Evolutionary conservation across 2,113 vertebrate species (phyloP).

Genomic region (Nibea albiflora): DNA sequence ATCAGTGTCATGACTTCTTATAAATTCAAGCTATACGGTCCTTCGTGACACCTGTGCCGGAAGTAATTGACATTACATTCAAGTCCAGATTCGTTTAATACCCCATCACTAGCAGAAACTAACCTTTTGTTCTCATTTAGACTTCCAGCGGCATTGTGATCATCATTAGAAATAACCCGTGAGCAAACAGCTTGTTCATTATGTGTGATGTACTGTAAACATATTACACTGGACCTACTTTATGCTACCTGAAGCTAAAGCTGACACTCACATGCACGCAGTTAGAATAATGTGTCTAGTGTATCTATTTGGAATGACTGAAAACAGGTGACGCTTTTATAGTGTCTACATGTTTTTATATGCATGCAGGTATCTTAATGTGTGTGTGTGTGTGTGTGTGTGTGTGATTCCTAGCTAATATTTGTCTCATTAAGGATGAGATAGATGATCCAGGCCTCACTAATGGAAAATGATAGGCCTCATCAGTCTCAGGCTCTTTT

Average conservation of each 20-base stretch:
- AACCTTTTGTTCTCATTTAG: not conserved
- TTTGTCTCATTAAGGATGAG: constrained; percentile 38
- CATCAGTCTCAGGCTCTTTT: constrained; percentile 48
- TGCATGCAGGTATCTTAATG: not conserved
- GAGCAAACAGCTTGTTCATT: not conserved
- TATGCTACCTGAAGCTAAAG: not conserved
- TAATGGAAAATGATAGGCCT: constrained; percentile 56
- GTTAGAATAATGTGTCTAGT: not conserved
- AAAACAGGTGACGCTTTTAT: too few species aligned
- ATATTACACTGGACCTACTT: not conserved
- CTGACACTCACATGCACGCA: not conserved
- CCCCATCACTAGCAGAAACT: not conserved
- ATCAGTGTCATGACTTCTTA: not conserved
- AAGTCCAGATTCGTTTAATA: not conserved
- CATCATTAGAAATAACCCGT: not conserved
- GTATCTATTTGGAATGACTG: too few species aligned
- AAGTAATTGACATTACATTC: not conserved
- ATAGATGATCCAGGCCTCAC: constrained; percentile 24
- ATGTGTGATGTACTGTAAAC: constrained; percentile 15
- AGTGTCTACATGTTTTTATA: too few species aligned
- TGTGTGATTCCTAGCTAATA: not conserved
- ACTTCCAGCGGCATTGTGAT: not conserved
- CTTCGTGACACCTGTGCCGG: not conserved
- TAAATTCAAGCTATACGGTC: not conserved
- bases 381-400: constrained; percentile 1